Conservation (phyloP, 1,140 invertebrate genomes). For the Formica exsecta region DNA sequence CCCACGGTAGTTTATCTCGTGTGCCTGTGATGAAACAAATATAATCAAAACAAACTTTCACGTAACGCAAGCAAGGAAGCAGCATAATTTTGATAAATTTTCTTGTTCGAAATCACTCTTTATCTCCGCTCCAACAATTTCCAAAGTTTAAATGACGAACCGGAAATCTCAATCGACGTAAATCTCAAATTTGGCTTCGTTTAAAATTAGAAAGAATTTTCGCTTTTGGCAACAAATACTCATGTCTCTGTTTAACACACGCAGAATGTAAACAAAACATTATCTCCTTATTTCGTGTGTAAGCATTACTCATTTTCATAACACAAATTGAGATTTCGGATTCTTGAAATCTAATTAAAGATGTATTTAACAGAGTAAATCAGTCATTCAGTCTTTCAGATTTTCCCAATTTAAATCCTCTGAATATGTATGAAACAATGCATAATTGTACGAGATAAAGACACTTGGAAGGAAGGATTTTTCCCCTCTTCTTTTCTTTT, state of each 20-base stretch:
- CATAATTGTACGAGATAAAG: no score
- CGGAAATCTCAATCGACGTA: background rate
- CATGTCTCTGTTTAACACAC: background rate
- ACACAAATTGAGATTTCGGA: background rate
- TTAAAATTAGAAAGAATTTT: background rate
- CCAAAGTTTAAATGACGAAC: background rate
- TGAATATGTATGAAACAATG: no score
- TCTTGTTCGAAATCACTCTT: background rate
- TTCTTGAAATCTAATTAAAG: no score
- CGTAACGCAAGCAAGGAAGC: background rate
- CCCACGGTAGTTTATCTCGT: background rate
- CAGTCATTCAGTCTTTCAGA: no score
- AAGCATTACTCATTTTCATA: background rate
- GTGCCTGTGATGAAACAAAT: background rate
- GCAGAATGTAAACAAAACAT: background rate
- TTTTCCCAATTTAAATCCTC: no score
- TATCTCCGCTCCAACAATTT: background rate
- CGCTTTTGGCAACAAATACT: background rate
- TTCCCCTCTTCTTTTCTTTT: no score
- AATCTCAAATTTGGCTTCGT: background rate
- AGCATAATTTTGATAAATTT: constrained; percentile 13
- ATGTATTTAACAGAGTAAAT: no score
- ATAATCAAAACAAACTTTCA: constrained; percentile 4
- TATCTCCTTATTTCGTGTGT: background rate
- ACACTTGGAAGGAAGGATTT: no score